Evolutionary conservation across 2,797 vertebrate species (phyloP).

Genomic region (Microchirus variegatus): DNA sequence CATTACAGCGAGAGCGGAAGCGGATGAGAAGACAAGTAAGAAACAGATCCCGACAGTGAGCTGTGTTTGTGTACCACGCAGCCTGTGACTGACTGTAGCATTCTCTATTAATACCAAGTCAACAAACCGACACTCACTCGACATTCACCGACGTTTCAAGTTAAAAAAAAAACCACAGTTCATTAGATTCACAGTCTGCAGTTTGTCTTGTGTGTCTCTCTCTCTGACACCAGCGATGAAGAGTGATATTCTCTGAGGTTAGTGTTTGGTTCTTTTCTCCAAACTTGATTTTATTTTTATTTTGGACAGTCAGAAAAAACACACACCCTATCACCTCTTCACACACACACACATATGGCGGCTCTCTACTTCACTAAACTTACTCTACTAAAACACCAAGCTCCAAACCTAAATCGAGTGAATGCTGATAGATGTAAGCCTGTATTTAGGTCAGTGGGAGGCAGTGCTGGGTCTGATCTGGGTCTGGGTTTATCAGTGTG

Average conservation of each 20-base stretch:
- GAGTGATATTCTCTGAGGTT: too few species aligned
- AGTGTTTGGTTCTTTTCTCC: too few species aligned
- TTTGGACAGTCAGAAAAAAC: too few species aligned
- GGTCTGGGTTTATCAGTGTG: constrained; percentile 22
- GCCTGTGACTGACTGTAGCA: neutral
- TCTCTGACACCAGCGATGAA: too few species aligned
- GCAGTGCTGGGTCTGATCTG: constrained; percentile 26
- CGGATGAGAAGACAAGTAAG: neutral
- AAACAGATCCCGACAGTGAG: neutral
- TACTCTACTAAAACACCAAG: neutral
- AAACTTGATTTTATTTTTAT: too few species aligned
- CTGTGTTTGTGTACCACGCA: neutral
- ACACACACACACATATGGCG: neutral
- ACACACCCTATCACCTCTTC: too few species aligned
- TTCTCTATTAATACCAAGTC: neutral
- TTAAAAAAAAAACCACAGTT: too few species aligned
- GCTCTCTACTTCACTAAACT: neutral
- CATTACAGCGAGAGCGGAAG: neutral
- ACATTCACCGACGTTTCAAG: too few species aligned
- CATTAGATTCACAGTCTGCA: too few species aligned
- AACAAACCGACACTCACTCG: neutral
- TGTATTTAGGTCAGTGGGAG: constrained; percentile 54
- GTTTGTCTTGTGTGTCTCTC: too few species aligned
- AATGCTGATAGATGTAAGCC: constrained; percentile 9
- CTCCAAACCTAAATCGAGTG: neutral